phyloP scores from a whole-genome alignment of 2,797 vertebrate genomes.

The Chloroceryle inda region DNA sequence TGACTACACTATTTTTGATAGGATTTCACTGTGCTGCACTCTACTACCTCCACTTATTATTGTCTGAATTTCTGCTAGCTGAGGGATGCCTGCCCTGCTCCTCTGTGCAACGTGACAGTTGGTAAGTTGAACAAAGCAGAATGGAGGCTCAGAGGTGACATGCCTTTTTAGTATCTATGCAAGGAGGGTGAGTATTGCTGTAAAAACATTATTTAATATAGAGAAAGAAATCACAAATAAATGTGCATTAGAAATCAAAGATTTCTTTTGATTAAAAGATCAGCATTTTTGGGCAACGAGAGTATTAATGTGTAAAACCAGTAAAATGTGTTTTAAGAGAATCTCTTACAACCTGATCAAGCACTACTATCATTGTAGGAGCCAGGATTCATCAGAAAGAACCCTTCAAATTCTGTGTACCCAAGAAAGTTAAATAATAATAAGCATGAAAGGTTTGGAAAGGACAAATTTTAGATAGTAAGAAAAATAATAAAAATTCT shows the following conservation, averaged over 20 bases:
- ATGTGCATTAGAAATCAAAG: neutral
- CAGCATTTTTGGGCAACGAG: neutral
- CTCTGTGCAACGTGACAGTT: neutral
- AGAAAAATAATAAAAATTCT: neutral
- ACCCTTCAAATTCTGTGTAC: neutral
- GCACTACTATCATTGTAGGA: neutral
- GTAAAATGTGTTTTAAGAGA: neutral
- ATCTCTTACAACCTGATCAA: neutral
- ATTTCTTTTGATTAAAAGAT: neutral
- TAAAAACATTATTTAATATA: neutral
- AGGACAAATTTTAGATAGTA: neutral
- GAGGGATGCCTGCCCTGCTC: neutral
- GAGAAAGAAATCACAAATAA: neutral
- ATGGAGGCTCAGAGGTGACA: neutral
- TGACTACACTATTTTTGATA: neutral
- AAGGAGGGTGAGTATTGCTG: neutral
- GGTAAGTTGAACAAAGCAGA: neutral
- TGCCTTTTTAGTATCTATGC: fast-evolving
- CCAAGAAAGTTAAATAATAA: neutral
- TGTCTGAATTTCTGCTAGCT: neutral
- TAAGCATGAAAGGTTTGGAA: neutral
- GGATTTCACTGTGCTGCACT: neutral
- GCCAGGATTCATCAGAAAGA: neutral
- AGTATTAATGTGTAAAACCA: neutral
- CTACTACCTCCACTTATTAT: neutral